phyloP scores from a whole-genome alignment of 2,113 vertebrate species.

The Gymnogyps californianus region DNA sequence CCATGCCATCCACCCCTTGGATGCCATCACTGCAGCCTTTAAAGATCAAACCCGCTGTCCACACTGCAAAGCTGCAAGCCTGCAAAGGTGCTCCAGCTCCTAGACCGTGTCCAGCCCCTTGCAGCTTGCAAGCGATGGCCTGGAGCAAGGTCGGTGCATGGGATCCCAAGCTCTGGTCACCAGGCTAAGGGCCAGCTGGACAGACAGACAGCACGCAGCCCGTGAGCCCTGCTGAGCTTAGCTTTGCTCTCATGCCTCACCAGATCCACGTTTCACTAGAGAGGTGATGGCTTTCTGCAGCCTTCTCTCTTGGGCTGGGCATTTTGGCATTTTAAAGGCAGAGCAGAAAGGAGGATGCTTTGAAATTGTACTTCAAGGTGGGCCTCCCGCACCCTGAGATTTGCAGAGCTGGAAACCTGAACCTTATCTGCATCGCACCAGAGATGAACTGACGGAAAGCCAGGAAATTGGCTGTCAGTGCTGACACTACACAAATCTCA shows the following conservation, averaged over 20 bases:
- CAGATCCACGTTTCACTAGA: background rate
- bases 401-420: background rate
- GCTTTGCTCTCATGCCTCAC: background rate
- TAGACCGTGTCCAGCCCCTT: background rate
- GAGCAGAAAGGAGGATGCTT: background rate
- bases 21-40: background rate
- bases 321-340: background rate
- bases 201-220: background rate
- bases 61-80: background rate
- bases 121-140: background rate
- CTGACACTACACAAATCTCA: background rate
- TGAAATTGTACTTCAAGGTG: background rate
- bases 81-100: background rate
- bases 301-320: background rate
- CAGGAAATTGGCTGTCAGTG: conserved; percentile 3
- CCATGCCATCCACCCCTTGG: background rate
- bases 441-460: background rate
- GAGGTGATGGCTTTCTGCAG: background rate
- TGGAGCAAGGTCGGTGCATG: background rate
- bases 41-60: background rate
- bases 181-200: background rate
- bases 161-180: background rate
- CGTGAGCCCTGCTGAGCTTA: background rate
- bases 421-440: background rate
- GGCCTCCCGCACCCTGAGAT: background rate